Percentiles rank a stretch among this genome's conserved stretches.
phyloP scores from a whole-genome alignment of 2,888 invertebrate genomes.

The Clunio marinus region DNA sequence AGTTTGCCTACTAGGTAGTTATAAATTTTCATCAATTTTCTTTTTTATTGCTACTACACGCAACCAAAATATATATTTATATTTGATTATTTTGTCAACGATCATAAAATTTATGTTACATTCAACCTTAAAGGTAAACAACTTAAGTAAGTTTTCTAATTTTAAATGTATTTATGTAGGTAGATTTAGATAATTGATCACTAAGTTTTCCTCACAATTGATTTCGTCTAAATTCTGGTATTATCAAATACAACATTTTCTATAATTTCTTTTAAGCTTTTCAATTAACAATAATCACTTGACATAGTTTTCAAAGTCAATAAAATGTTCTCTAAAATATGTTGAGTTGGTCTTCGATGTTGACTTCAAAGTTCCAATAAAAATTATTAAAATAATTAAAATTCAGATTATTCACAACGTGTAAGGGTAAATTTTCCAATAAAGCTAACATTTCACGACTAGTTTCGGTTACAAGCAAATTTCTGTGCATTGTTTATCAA shows the following conservation, averaged over 20 bases:
- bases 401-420: too few species aligned
- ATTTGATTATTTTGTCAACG: neutral
- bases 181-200: too few species aligned
- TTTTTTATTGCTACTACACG: slow-evolving; percentile 37
- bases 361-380: too few species aligned
- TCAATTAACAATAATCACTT: too few species aligned
- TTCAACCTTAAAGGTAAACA: too few species aligned
- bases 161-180: neutral
- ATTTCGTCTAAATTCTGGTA: slow-evolving; percentile 12
- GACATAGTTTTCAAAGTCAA: too few species aligned
- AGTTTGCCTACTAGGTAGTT: neutral
- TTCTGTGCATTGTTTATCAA: too few species aligned
- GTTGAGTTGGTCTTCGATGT: too few species aligned
- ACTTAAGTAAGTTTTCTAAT: too few species aligned
- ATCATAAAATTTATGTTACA: neutral
- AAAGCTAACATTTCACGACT: slow-evolving; percentile 23
- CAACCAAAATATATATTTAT: slow-evolving; percentile 26
- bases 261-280: too few species aligned
- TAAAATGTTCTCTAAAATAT: too few species aligned
- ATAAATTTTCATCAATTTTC: neutral
- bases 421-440: neutral
- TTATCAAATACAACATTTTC: slow-evolving; percentile 20
- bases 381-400: too few species aligned
- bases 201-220: neutral
- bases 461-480: neutral